Conservation (phyloP, 2,797 vertebrate species). For the Buphagus erythrorhynchus region DNA sequence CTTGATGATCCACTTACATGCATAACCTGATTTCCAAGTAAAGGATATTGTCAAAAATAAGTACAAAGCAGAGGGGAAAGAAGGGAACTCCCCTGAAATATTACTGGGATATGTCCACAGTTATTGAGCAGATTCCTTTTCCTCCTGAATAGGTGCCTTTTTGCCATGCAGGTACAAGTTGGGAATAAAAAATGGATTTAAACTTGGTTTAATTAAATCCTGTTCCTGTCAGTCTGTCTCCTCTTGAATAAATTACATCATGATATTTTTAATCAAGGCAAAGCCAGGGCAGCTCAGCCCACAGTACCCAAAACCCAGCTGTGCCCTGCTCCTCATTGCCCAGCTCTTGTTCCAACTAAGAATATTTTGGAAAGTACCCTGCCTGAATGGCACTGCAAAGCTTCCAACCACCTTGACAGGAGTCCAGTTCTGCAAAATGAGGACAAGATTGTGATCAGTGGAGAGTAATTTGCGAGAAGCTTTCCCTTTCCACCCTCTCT, state of each 20-base stretch:
- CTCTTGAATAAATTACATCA: neutral
- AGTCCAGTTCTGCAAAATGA: neutral
- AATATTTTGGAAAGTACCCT: neutral
- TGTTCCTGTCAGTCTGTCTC: neutral
- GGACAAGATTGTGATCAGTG: neutral
- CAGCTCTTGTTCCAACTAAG: neutral
- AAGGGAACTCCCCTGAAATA: neutral
- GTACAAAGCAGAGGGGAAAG: neutral
- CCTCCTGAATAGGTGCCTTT: neutral
- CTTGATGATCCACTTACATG: neutral
- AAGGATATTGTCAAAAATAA: neutral
- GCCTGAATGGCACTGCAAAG: neutral
- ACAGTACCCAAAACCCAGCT: neutral
- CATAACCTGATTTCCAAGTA: neutral
- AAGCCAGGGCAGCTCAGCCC: neutral
- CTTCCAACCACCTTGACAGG: neutral
- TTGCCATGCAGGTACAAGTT: neutral
- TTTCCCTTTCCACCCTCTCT: neutral
- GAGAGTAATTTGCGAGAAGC: neutral
- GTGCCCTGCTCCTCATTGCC: neutral
- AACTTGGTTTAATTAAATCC: neutral
- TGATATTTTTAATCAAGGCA: neutral
- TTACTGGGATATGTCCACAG: neutral
- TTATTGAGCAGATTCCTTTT: neutral
- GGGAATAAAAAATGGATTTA: neutral